Base-by-base conservation (phyloP, 2,888 invertebrate species). In the Acanthosepion lycidas region DNA sequence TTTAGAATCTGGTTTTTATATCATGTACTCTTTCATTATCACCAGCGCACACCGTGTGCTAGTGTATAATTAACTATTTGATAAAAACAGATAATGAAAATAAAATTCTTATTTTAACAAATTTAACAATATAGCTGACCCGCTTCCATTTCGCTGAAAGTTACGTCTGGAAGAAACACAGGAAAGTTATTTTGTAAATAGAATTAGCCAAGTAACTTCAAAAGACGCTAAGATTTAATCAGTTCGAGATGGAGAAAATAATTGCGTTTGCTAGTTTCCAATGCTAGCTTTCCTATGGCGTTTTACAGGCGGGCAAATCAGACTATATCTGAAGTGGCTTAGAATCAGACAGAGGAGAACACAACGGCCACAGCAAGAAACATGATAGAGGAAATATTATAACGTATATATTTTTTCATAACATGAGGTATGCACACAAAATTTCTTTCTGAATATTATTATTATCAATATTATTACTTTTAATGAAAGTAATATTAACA, bases 191-290 rank as follows among this genome's bases (percentile, higher is more conserved):
- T 33, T 33, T n/a, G n/a, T 78, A 78, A 78, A 78, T 78, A 78
- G 78, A 78, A 78, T 78, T 78, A 78, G n/a, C 33, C n/a, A 78
- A 78, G 78, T 33, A 78, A 78, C 78, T 78, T 78, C 78, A 78
- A 78, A 78, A n/a, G 78, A 5, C 5, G n/a, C 15, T 12, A 33
- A 78, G 78, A 78, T 78, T 78, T 78, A 78, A 78, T 78, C 78
- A 78, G 33, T 78, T 33, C 78, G n/a, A 78, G 78, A 78, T 78
- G 78, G n/a, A 18, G 78, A 78, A n/a, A n/a, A 78, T 78, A 78
- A 78, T 78, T n/a, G 33, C n/a, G 78, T 78, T 78, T 78, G 78
- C 78, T n/a, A 18, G n/a, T 78, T 78, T 78, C 78, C 78, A 33
- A 12, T 78, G 33, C 18, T 78, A 78, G 78, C n/a, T 78, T 78